A percentile compares a stretch with the other conserved stretches of the same genome.
phyloP scores from a whole-genome alignment of 2,888 invertebrate genomes.

The Venusia cambrica region DNA sequence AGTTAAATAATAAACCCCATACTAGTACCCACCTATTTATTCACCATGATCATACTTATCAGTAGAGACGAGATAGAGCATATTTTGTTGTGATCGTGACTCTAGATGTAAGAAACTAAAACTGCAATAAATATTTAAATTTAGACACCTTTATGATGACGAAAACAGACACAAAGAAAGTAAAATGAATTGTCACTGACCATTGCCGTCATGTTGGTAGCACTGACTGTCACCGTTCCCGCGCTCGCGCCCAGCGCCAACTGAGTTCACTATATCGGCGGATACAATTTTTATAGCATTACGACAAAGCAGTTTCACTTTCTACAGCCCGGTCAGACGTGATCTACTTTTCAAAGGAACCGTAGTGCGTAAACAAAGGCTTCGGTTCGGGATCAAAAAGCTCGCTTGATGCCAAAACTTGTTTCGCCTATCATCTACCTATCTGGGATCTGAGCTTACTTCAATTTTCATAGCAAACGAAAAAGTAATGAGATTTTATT shows the following conservation, averaged over 20 bases:
- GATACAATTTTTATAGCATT: conserved; percentile 75
- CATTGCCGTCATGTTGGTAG: conserved; percentile 52
- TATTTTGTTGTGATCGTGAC: no score
- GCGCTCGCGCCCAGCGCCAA: conserved; percentile 59
- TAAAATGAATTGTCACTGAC: conserved; percentile 61
- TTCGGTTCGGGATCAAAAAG: conserved; percentile 6
- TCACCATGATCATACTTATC: no score
- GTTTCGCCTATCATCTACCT: background rate
- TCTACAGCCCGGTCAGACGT: conserved; percentile 65
- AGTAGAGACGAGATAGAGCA: no score
- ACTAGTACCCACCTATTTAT: no score
- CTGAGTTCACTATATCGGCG: conserved; percentile 54
- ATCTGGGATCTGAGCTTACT: conserved; percentile 7
- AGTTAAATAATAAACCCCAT: no score
- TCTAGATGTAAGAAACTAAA: no score
- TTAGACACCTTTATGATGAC: no score
- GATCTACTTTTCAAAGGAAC: conserved; percentile 65
- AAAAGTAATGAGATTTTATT: no score
- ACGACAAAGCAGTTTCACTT: conserved; percentile 70
- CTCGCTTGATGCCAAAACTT: conserved; percentile 5
- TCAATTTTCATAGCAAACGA: background rate
- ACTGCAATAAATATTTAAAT: no score
- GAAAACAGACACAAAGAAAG: conserved; percentile 54
- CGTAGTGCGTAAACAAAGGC: conserved; percentile 59
- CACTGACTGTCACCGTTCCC: conserved; percentile 42